Evolutionary conservation across 2,888 invertebrate genomes (phyloP).

Genomic region (Beris chalybata): DNA sequence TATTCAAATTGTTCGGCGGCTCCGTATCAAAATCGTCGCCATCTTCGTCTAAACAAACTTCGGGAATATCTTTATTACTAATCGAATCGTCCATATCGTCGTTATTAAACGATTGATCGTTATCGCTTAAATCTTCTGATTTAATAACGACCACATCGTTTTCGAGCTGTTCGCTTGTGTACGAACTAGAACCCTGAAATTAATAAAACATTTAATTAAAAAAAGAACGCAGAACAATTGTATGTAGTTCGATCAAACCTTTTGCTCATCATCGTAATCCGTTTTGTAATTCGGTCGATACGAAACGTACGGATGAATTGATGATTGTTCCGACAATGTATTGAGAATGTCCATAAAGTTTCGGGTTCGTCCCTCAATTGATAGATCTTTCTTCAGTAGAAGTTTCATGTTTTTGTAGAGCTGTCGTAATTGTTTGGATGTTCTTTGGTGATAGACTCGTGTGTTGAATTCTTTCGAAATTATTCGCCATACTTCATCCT

Average conservation of each 20-base stretch:
- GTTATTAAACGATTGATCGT: constrained; percentile 52
- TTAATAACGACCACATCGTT: constrained; percentile 54
- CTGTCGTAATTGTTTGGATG: constrained; percentile 55
- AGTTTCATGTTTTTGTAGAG: constrained; percentile 56
- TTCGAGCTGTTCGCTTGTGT: constrained; percentile 46
- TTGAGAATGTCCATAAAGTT: constrained; percentile 53
- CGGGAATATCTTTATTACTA: constrained; percentile 53
- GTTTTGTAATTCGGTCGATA: constrained; percentile 41
- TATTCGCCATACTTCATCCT: constrained; percentile 55
- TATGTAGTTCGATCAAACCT: constrained; percentile 43
- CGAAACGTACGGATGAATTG: constrained; percentile 48
- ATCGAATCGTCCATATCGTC: constrained; percentile 49
- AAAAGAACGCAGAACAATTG: not conserved
- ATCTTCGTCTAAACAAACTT: constrained; percentile 54
- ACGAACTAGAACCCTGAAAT: constrained; percentile 36
- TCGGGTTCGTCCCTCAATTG: constrained; percentile 42
- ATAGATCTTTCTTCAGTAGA: constrained; percentile 54
- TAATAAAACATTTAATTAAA: not conserved
- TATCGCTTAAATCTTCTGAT: constrained; percentile 55
- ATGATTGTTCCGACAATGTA: constrained; percentile 52
- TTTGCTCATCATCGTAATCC: constrained; percentile 51
- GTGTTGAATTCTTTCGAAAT: constrained; percentile 55
- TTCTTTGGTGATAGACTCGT: constrained; percentile 55
- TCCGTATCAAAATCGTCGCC: constrained; percentile 42
- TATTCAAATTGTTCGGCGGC: not conserved